Evolutionary conservation across 2,113 vertebrate species (phyloP), one percentile per base, ranked within the genome.

Genomic region (Platichthys stellatus): DNA sequence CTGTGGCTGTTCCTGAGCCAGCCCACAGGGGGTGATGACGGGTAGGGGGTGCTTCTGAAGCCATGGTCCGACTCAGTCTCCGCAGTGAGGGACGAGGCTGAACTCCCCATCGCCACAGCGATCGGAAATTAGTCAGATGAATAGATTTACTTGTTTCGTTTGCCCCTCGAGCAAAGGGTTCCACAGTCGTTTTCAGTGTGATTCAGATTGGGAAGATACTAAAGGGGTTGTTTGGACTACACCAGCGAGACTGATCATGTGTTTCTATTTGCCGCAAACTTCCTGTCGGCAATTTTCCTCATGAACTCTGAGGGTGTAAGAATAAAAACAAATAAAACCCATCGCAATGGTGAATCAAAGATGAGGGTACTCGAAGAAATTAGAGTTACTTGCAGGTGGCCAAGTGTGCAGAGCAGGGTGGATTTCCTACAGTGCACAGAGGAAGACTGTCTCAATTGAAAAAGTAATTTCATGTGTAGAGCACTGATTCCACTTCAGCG

Each of bases 1-100:
- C 95, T 93, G 81, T 95, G 96, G 78, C 96, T 94, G 79, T 94
- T 97, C 89, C 97, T 94, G 85, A 96, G 97, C 96, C 97, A 99
- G 86, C 96, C 91, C 85, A 96, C 89, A 20, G 96, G 94, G 14
- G 96, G 95, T 53, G 95, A 91, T 21, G 95, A 93, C 0, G 97
- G 88, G 86, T 96, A 98, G 43, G 96, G 89, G 0, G 94, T 67
- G 63, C 95, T 90, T 74, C 90, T 72, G 92, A 98, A 97, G 86
- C 97, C 96, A 83, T 97, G 97, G 92, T 98, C 97, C 71, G 98
- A 97, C 93, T 98, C 96, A 0, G 97, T 96, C 94, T 99, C 97
- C 14, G 96, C 90, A 15, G 96, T 95, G 90, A 99, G 94, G 72
- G 98, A 98, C 38, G 98, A 98, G 83, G 98, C 97, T 28, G 98